Percentiles rank a stretch among this genome's conserved stretches.
Conservation (phyloP, 2,113 vertebrate species). For the Etheostoma cragini region DNA sequence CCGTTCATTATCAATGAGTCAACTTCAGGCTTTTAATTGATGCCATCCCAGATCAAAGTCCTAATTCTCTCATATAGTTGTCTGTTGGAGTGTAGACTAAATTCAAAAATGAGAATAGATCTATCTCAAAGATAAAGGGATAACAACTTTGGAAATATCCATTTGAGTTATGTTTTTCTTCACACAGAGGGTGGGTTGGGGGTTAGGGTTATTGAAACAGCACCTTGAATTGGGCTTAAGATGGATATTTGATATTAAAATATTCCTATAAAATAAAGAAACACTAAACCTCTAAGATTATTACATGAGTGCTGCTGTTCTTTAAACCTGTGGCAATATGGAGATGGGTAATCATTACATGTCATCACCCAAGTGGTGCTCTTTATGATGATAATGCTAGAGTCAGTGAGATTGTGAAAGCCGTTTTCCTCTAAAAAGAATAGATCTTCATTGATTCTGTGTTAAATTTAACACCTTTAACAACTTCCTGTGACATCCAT, state of each 20-base stretch:
- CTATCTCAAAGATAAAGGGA: neutral
- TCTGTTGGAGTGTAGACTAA: neutral
- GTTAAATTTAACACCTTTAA: slow-evolving; percentile 10
- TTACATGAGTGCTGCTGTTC: neutral
- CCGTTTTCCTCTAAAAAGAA: slow-evolving; percentile 1
- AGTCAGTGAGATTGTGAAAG: neutral
- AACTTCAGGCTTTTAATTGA: neutral
- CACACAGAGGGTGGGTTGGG: neutral
- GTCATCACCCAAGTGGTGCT: neutral
- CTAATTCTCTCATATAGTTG: neutral
- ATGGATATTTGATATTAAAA: slow-evolving; percentile 4
- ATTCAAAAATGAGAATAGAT: slow-evolving; percentile 4
- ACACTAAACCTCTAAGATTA: neutral
- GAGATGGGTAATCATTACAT: slow-evolving; percentile 12
- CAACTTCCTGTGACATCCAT: neutral
- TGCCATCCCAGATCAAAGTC: neutral
- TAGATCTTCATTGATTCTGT: slow-evolving; percentile 11
- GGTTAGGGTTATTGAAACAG: neutral
- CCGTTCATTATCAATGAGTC: neutral
- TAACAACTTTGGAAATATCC: neutral
- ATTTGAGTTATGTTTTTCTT: neutral
- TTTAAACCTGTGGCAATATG: neutral
- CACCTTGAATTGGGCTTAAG: neutral
- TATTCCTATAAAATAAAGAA: neutral
- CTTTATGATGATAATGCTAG: neutral